phyloP scores from a whole-genome alignment of 2,888 invertebrate species.

The Pharmacophagus antenor region DNA sequence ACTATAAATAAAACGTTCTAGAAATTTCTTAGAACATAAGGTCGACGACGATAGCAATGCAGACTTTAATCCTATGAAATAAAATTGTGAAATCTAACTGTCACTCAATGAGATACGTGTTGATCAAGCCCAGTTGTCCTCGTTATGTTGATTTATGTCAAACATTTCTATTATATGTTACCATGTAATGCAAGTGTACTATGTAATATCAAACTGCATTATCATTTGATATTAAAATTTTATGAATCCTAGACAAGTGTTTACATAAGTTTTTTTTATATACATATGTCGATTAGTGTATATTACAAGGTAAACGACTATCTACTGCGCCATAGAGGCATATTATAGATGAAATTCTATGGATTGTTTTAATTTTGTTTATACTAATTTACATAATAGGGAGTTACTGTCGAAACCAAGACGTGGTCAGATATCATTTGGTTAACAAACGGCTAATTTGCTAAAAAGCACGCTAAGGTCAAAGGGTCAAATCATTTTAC shows the following conservation, averaged over 20 bases:
- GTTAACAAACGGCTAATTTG: slow-evolving; percentile 54
- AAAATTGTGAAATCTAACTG: slow-evolving; percentile 21
- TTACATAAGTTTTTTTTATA: no score
- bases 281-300: no score
- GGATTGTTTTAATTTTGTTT: slow-evolving; percentile 18
- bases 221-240: background rate
- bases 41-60: slow-evolving; percentile 12
- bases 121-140: slow-evolving; percentile 21
- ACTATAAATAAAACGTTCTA: slow-evolving; percentile 19
- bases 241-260: no score
- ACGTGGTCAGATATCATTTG: slow-evolving; percentile 44
- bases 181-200: background rate
- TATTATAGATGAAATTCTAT: background rate
- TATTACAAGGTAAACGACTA: no score
- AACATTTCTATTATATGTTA: background rate
- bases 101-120: slow-evolving; percentile 14
- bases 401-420: slow-evolving; percentile 34
- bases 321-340: background rate
- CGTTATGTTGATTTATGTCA: slow-evolving; percentile 22
- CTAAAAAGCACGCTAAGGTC: slow-evolving; percentile 59
- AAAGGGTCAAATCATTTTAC: slow-evolving; percentile 42
- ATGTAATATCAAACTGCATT: background rate
- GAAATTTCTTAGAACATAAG: slow-evolving; percentile 18
- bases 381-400: slow-evolving; percentile 12
- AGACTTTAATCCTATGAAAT: slow-evolving; percentile 16